Evolutionary conservation across 2,797 vertebrate species (phyloP).

Genomic region (Galago senegalensis): DNA sequence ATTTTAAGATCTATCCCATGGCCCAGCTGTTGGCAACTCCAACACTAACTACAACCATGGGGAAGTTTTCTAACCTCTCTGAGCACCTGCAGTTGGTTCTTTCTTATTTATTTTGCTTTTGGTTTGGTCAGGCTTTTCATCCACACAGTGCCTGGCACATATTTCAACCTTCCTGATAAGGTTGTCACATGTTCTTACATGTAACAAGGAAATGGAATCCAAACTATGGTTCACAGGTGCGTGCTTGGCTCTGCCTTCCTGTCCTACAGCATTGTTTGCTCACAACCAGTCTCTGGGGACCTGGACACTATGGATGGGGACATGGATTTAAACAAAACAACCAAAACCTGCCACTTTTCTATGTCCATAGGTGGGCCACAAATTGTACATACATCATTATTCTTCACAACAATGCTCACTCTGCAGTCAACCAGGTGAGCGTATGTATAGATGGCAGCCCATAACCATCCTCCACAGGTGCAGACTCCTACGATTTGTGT

Average conservation of each 20-base stretch:
- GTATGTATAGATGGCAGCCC: accelerated
- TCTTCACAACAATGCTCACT: not conserved
- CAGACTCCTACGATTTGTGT: too few species aligned
- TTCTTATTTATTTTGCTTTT: not conserved
- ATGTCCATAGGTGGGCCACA: not conserved
- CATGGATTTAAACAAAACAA: not conserved
- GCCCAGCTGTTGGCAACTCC: not conserved
- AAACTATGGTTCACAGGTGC: not conserved
- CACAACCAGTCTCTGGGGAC: not conserved
- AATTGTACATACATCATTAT: not conserved
- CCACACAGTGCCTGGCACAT: not conserved
- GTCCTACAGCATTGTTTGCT: accelerated
- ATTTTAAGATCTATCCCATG: not conserved
- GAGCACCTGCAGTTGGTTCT: not conserved
- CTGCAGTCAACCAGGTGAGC: not conserved
- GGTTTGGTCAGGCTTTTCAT: not conserved
- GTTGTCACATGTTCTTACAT: not conserved
- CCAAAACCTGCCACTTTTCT: not conserved
- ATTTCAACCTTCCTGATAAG: not conserved
- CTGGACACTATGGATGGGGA: too few species aligned
- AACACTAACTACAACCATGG: not conserved
- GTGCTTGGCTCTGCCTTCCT: not conserved
- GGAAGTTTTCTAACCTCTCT: not conserved
- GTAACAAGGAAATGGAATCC: not conserved
- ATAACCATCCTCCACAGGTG: not conserved